Evolutionary conservation across 2,888 invertebrate genomes (phyloP).

Genomic region (Chaitophorus viminalis): DNA sequence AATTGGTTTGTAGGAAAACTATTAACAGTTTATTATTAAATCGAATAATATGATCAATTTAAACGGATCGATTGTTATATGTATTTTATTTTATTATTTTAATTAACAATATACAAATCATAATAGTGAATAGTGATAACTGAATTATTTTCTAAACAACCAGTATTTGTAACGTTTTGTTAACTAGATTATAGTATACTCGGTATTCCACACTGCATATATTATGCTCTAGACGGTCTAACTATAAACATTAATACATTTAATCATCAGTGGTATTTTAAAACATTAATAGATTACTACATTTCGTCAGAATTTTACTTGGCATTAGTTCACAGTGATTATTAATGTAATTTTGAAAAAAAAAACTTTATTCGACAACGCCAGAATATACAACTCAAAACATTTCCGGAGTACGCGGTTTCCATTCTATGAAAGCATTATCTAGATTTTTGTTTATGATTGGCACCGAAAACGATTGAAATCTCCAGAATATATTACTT

Average conservation of each 20-base stretch:
- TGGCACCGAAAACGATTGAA: conserved; percentile 8
- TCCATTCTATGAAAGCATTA: conserved; percentile 1
- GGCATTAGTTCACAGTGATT: conserved; percentile 25
- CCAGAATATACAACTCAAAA: neutral
- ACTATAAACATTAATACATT: neutral
- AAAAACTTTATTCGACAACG: neutral
- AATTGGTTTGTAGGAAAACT: too few relatives aligned
- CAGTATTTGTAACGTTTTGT: neutral
- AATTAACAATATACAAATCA: too few relatives aligned
- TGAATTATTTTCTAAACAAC: neutral
- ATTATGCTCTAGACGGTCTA: too few relatives aligned
- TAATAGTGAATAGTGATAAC: too few relatives aligned
- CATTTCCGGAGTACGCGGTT: conserved; percentile 25
- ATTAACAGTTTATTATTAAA: too few relatives aligned
- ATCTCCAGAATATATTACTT: neutral
- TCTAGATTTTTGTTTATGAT: conserved; percentile 8
- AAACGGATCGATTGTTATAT: too few relatives aligned
- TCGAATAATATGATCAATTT: too few relatives aligned
- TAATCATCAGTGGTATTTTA: neutral
- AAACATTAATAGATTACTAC: conserved; percentile 21
- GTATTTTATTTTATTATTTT: too few relatives aligned
- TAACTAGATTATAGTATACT: neutral
- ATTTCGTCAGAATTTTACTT: conserved; percentile 46
- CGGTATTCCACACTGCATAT: too few relatives aligned
- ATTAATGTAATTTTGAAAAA: conserved; percentile 8